These are phyloP conservation scores for Probaryconus sp. DNA, from an alignment of 1,140 invertebrate genomes.

Conservation along the genomic window DNA sequence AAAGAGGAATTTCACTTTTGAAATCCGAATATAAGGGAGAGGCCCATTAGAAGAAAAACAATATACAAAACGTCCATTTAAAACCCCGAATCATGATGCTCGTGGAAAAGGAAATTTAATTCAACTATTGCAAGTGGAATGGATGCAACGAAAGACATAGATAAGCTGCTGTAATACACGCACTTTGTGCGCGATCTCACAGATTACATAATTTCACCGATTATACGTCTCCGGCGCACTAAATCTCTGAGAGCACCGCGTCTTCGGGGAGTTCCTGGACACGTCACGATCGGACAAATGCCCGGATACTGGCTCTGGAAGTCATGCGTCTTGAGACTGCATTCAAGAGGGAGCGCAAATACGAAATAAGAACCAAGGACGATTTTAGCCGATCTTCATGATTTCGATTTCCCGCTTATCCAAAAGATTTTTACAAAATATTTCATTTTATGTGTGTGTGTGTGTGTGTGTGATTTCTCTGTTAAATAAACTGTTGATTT, in stretches of 20 bases:
- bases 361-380: slow-evolving; percentile 30
- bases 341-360: slow-evolving; percentile 43
- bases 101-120: slow-evolving; percentile 4
- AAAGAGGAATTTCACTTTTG: no score
- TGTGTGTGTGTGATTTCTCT: no score
- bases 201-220: slow-evolving; percentile 64
- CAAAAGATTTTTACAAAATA: slow-evolving; percentile 28
- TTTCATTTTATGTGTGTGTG: no score
- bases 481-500: no score
- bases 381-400: slow-evolving; percentile 18
- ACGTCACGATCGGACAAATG: slow-evolving; percentile 75
- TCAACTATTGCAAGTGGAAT: slow-evolving; percentile 11
- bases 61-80: no score
- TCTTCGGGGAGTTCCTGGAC: slow-evolving; percentile 69
- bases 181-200: slow-evolving; percentile 42
- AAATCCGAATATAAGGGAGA: no score
- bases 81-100: no score
- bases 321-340: slow-evolving; percentile 73
- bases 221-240: slow-evolving; percentile 59
- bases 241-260: slow-evolving; percentile 65
- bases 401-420: slow-evolving; percentile 31
- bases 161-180: slow-evolving; percentile 44
- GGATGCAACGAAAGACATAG: slow-evolving; percentile 18
- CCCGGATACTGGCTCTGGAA: slow-evolving; percentile 77
- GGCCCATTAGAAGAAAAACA: no score